phyloP scores from a whole-genome alignment of 2,113 vertebrate species.

The Platichthys stellatus region DNA sequence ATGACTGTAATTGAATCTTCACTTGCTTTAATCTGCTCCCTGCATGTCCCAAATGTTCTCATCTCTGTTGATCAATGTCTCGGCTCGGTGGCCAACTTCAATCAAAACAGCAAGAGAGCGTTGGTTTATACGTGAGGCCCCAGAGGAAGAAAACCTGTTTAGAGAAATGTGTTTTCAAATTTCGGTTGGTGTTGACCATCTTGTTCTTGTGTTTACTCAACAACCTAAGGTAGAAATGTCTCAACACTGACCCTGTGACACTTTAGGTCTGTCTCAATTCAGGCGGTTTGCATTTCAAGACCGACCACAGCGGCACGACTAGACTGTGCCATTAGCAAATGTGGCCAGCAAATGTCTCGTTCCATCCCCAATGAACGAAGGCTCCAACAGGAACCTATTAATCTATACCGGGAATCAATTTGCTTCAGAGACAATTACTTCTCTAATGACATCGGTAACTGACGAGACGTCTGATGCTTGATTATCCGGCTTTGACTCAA shows the following conservation, averaged over 20 bases:
- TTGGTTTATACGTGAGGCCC: too few species aligned
- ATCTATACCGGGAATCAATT: too few species aligned
- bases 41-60: not conserved
- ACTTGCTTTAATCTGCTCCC: not conserved
- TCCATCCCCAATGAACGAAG: too few species aligned
- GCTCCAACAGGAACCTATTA: too few species aligned
- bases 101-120: not conserved
- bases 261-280: not conserved
- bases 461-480: too few species aligned
- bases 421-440: too few species aligned
- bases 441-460: too few species aligned
- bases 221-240: not conserved
- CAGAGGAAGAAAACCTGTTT: not conserved
- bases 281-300: not conserved
- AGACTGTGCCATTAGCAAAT: not conserved
- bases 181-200: too few species aligned
- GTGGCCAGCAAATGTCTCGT: not conserved
- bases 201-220: not conserved
- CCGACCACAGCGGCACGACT: not conserved
- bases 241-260: not conserved
- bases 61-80: not conserved
- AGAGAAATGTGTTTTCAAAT: not conserved
- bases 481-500: too few species aligned
- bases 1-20: conserved; percentile 14
- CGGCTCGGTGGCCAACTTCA: not conserved